Percentiles rank a stretch among this genome's conserved stretches.
Conservation (phyloP, 2,113 vertebrate genomes). For the Merops nubicus region DNA sequence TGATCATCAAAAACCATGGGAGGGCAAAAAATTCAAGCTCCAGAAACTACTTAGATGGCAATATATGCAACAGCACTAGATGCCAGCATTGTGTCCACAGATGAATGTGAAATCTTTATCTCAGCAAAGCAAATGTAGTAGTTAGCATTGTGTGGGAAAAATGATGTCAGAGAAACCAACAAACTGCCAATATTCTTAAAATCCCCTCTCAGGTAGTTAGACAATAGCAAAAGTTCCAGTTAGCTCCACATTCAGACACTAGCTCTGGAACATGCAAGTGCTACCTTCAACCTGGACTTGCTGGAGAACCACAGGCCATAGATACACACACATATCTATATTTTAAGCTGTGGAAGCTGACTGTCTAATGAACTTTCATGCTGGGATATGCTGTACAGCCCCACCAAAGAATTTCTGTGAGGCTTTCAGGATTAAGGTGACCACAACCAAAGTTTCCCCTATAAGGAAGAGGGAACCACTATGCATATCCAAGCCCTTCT, state of each 20-base stretch:
- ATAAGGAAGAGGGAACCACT: not conserved
- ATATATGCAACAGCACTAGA: not conserved
- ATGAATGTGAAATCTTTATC: not conserved
- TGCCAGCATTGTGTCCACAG: not conserved
- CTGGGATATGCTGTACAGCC: not conserved
- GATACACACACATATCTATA: fast-evolving
- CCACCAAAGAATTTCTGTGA: not conserved
- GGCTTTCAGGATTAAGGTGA: not conserved
- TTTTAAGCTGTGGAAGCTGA: not conserved
- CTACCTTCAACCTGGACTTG: not conserved
- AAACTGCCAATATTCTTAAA: not conserved
- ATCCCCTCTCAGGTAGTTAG: not conserved
- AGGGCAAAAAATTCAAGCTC: not conserved
- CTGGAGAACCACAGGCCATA: not conserved
- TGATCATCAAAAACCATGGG: not conserved
- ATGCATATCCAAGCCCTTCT: not conserved
- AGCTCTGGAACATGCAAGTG: not conserved
- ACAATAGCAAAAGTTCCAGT: not conserved
- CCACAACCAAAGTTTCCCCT: not conserved
- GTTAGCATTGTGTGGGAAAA: not conserved
- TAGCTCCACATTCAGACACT: not conserved
- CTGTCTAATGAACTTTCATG: not conserved
- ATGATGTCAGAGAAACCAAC: not conserved
- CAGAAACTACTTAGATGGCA: not conserved
- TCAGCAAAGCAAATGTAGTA: not conserved